Evolutionary conservation across 2,797 vertebrate species (phyloP).

Genomic region (Cynopterus sphinx): DNA sequence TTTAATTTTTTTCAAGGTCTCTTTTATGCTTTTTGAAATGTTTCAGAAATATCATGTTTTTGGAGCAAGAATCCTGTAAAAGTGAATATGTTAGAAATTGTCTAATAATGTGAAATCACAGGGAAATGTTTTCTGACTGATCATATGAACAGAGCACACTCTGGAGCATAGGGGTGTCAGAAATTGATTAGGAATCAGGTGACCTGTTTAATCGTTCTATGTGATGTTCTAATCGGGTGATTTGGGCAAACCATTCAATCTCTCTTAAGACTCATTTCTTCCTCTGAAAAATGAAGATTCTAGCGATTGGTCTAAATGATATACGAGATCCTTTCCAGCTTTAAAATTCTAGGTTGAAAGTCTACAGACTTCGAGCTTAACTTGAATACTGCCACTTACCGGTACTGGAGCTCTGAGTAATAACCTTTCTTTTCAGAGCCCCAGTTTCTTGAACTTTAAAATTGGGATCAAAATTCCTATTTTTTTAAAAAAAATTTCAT

Average conservation of each 20-base stretch:
- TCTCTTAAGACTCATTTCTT: not conserved
- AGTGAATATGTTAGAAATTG: not conserved
- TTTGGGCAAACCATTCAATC: not conserved
- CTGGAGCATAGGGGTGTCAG: not conserved
- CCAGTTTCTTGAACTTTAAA: not conserved
- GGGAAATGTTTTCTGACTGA: not conserved
- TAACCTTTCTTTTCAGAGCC: not conserved
- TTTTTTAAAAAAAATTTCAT: not conserved
- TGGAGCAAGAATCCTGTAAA: not conserved
- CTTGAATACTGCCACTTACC: not conserved
- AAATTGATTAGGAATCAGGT: not conserved
- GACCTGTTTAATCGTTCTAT: not conserved
- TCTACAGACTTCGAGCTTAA: not conserved
- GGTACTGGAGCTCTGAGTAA: no score
- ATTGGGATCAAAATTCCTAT: not conserved
- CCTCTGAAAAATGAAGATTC: not conserved
- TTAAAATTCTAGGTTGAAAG: not conserved
- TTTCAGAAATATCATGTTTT: not conserved
- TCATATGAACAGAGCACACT: not conserved
- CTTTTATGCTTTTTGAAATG: not conserved
- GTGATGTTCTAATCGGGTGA: not conserved
- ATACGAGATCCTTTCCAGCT: not conserved
- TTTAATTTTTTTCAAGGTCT: not conserved
- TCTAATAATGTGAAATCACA: not conserved
- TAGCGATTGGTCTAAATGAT: not conserved